phyloP scores from a whole-genome alignment of 2,888 invertebrate genomes.

The Auanema freiburgensis region DNA sequence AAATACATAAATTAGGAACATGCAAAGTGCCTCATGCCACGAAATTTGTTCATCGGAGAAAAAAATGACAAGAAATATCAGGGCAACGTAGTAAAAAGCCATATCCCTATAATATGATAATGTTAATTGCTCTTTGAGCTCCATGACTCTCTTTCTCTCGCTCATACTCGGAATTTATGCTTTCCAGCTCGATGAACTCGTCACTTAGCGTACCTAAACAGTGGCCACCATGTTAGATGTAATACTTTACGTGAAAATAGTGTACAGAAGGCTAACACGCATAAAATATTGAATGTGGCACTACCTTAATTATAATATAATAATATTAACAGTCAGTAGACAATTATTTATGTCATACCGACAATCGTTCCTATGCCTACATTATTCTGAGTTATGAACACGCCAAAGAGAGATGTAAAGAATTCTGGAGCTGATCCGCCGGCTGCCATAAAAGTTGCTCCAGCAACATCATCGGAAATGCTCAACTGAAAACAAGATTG shows the following conservation, averaged over 20 bases:
- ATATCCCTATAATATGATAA: conserved; percentile 42
- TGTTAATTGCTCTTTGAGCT: neutral
- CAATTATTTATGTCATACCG: conserved; percentile 68
- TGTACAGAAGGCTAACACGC: conserved; percentile 60
- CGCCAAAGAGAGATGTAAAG: conserved; percentile 94
- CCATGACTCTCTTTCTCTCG: too few relatives aligned
- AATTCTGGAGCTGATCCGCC: conserved; percentile 93
- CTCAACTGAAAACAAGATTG: conserved; percentile 70
- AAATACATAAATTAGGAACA: conserved; percentile 55
- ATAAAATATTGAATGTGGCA: conserved; percentile 66
- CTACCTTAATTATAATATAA: conserved; percentile 63
- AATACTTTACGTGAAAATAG: conserved; percentile 55
- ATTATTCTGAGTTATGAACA: conserved; percentile 95
- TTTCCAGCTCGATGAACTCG: too few relatives aligned
- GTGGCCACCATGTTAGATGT: conserved; percentile 59
- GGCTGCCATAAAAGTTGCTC: conserved; percentile 98
- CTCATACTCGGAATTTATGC: too few relatives aligned
- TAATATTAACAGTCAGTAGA: neutral
- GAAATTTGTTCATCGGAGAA: conserved; percentile 51
- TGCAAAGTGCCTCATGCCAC: conserved; percentile 51
- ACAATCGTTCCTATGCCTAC: conserved; percentile 94
- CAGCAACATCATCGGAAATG: conserved; percentile 94
- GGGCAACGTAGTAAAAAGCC: conserved; percentile 53
- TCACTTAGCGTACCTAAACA: too few relatives aligned
- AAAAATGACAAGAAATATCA: conserved; percentile 49